phyloP scores from a whole-genome alignment of 2,888 invertebrate species.

The Lucinisca nassula region DNA sequence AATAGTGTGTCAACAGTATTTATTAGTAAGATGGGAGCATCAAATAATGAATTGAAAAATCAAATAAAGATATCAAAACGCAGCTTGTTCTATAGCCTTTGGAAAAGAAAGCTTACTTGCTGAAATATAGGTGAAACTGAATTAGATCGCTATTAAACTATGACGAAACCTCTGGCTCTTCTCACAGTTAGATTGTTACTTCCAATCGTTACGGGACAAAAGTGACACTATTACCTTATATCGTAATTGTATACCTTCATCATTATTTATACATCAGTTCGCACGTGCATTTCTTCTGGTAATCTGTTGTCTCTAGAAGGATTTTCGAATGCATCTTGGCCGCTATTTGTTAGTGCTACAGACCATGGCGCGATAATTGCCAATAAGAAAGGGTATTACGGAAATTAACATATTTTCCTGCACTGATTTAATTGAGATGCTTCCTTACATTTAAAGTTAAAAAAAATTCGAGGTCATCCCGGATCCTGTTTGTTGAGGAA shows the following conservation, averaged over 20 bases:
- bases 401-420: background rate
- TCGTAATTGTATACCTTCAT: background rate
- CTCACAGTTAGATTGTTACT: background rate
- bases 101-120: background rate
- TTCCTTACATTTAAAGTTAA: background rate
- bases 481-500: too few species aligned
- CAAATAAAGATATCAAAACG: background rate
- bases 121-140: background rate
- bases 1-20: too few species aligned
- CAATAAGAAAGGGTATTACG: background rate
- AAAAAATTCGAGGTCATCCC: too few species aligned
- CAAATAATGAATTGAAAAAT: background rate
- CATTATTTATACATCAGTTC: background rate
- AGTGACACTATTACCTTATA: background rate
- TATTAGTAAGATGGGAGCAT: too few species aligned
- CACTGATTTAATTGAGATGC: background rate
- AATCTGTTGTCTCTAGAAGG: too few species aligned
- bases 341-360: background rate
- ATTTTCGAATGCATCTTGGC: background rate
- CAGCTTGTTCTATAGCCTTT: background rate
- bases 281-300: background rate
- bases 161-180: background rate
- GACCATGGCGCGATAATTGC: background rate
- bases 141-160: background rate
- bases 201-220: too few species aligned